Base-by-base conservation (phyloP, 2,888 invertebrate genomes). In the Agrotis ipsilon region DNA sequence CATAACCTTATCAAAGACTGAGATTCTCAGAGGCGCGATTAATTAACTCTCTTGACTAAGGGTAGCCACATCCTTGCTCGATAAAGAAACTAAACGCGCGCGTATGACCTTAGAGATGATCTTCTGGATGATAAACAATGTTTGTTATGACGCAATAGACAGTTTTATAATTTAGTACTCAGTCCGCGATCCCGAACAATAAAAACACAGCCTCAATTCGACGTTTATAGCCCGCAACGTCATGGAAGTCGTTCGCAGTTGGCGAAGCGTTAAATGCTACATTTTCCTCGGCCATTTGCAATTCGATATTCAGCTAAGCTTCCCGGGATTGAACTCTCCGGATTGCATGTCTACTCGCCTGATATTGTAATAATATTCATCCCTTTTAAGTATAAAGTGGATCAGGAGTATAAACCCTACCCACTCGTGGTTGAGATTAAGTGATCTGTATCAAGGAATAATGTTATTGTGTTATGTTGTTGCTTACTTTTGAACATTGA, bases 241-340 rank as follows among this genome's bases (percentile, higher is more conserved):
- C 76, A 89, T 90, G 83, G 88, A 90, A 94, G 93, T 93, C 92
- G 90, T 92, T 91, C 91, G 89, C 92, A 94, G 93, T 94, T 92
- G 93, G 92, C 89, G 92, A 92, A 91, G 93, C 94, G 94, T 94
- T 95, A 94, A 94, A 95, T 92, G 92, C 92, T 92, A 94, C 94
- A 94, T 93, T 94, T 95, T 94, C 94, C 92, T 90, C 88, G 88
- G 91, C 92, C 92, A 94, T 96, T 94, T 94, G 94, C 94, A 94
- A 94, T 94, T 94, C 93, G 94, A 95, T 95, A 94, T 93, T 91
- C 91, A 91, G 91, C 93, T 94, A 93, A 94, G 94, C 93, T 93
- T 89, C 86, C 83, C 90, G 85, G 91, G 92, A 94, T 94, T 93
- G 93, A 93, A 93, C 92, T 90, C 88, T 88, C 91, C 80, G 90